Evolutionary conservation across 2,888 invertebrate species (phyloP).

Genomic region (Leptinotarsa peninsularis): DNA sequence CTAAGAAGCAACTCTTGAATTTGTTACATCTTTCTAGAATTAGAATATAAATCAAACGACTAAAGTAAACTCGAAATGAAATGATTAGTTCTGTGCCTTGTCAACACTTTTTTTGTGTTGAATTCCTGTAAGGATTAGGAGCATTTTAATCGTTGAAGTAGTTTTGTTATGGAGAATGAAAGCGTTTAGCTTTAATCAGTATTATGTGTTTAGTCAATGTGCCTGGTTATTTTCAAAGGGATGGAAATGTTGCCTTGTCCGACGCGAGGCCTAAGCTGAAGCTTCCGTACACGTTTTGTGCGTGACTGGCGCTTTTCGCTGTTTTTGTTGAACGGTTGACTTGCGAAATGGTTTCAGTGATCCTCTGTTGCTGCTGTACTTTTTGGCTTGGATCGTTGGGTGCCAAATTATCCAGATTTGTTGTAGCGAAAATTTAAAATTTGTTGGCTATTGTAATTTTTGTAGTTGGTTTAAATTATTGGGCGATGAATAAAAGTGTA

Average conservation of each 20-base stretch:
- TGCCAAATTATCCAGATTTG: conserved; percentile 19
- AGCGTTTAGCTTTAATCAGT: conserved; percentile 24
- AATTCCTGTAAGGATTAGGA: conserved; percentile 4
- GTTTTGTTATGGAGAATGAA: conserved; percentile 8
- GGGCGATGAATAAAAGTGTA: conserved; percentile 21
- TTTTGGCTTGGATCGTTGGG: conserved; percentile 1
- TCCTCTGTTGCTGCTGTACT: neutral
- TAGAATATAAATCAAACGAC: neutral
- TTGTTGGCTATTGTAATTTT: conserved; percentile 17
- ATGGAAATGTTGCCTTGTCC: neutral
- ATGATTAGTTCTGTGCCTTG: conserved; percentile 26
- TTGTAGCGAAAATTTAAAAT: neutral
- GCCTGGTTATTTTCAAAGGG: neutral
- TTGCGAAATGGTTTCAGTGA: conserved; percentile 2
- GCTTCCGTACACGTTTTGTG: neutral
- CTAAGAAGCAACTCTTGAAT: no score
- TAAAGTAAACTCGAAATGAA: neutral
- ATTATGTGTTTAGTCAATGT: conserved; percentile 15
- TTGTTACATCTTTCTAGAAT: neutral
- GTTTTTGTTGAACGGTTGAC: neutral
- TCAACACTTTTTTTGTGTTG: neutral
- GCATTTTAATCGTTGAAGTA: neutral
- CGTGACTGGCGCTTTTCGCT: neutral
- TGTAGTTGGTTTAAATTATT: conserved; percentile 2
- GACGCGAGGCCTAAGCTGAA: conserved; percentile 1